phyloP scores from a whole-genome alignment of 1,140 invertebrate genomes.

The Listronotus oregonensis region DNA sequence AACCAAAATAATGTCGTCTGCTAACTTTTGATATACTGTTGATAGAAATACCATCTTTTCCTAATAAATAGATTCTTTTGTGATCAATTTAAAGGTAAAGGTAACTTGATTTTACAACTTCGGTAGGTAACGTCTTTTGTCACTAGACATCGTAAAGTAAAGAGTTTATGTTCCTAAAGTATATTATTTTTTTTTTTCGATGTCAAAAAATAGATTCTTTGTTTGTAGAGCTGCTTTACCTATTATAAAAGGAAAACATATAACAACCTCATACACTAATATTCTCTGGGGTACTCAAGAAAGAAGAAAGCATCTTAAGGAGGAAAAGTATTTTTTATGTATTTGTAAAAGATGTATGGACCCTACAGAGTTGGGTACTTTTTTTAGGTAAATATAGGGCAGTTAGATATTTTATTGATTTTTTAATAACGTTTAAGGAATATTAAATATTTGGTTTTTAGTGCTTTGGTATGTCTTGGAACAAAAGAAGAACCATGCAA shows the following conservation, averaged over 20 bases:
- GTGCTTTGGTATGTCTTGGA: slow-evolving; percentile 67
- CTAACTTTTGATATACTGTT: no score
- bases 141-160: no score
- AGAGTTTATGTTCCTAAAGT: no score
- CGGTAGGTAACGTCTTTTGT: no score
- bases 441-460: slow-evolving; percentile 12
- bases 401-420: not conserved
- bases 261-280: slow-evolving; percentile 71
- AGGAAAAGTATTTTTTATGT: slow-evolving; percentile 70
- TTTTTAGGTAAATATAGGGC: slow-evolving; percentile 53
- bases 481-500: slow-evolving; percentile 50
- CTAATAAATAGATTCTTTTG: no score
- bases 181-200: not conserved
- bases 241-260: slow-evolving; percentile 62
- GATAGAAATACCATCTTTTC: no score
- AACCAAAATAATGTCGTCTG: no score
- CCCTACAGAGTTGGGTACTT: slow-evolving; percentile 66
- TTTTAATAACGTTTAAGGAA: not conserved
- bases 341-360: slow-evolving; percentile 66
- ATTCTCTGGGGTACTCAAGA: slow-evolving; percentile 68
- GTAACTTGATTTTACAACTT: no score
- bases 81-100: no score
- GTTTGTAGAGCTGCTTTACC: slow-evolving; percentile 58
- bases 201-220: not conserved
- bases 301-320: slow-evolving; percentile 64